Evolutionary conservation across 2,113 vertebrate species (phyloP), one percentile per base, ranked within the genome.

Genomic region (Rhynchomys soricoides): DNA sequence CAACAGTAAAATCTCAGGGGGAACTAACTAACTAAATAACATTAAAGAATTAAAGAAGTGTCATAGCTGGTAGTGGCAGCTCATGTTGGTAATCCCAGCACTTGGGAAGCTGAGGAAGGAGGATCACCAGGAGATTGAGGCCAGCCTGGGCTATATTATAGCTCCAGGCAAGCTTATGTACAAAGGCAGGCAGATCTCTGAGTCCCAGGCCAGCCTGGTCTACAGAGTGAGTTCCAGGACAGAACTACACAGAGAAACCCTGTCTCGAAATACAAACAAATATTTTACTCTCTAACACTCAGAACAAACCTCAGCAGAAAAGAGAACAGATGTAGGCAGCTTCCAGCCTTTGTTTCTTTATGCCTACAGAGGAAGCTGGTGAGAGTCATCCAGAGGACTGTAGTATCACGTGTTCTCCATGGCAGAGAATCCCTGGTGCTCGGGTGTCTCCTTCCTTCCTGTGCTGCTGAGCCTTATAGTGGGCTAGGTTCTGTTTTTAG

Each of bases 301-400:
- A 78, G 79, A 70, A 12, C 43, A 73, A 90, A 45, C 40, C 88
- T n/a, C n/a, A 57, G 19, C 29, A 19, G 21, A 64, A 92, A 64
- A 24, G 0, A 48, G 75, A 82, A 52, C 48, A 62, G 77, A 55
- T 17, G 11, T 16, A 50, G 26, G 6, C 40, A 45, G 34, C 40
- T 90, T 94, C 74, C 11, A 5, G 37, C 11, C n/a, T 68, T 52
- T 26, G 7, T 93, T 88, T 93, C 57, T 34, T 70, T 64, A 64
- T 29, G 10, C n/a, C 50, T 86, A 26, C 59, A 57, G 52, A 78
- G 43, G 68, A 68, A 87, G 86, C 13, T 52, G 57, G 22, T 2
- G 2, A 17, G 59, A 10, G 29, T 24, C 68, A 3, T 31, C 0
- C 26, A 29, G 75, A 87, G n/a, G 26, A 31, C 1, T 1, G 4